Percentiles rank a stretch among this genome's conserved stretches.
Conservation (phyloP, 2,888 invertebrate species). For the Synanthedon tipuliformis region DNA sequence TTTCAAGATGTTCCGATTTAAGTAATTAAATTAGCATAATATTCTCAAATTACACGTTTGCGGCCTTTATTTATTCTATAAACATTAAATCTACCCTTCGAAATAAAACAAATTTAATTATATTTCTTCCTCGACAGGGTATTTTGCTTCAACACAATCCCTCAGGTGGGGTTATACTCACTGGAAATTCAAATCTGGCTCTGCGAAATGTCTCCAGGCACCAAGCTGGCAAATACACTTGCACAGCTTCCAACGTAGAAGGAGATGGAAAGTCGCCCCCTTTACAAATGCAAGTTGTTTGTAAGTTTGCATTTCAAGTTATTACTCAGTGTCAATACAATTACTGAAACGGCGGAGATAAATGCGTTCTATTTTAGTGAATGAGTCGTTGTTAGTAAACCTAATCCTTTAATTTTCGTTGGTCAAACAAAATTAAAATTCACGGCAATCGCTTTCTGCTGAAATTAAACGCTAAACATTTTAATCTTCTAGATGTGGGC, state of each 20-base stretch:
- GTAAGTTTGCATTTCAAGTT: conserved; percentile 72
- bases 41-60: background rate
- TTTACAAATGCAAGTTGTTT: conserved; percentile 88
- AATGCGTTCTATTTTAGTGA: too few species aligned
- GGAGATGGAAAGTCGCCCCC: conserved; percentile 88
- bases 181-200: conserved; percentile 80
- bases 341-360: background rate
- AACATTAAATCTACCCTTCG: background rate
- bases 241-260: conserved; percentile 91
- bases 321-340: too few species aligned
- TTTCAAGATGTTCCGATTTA: too few species aligned
- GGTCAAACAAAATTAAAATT: too few species aligned
- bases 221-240: conserved; percentile 89
- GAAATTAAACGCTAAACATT: too few species aligned
- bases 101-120: background rate
- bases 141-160: conserved; percentile 85
- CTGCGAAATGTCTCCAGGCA: conserved; percentile 82
- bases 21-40: too few species aligned
- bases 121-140: conserved; percentile 65
- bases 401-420: too few species aligned
- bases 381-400: too few species aligned
- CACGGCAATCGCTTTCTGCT: too few species aligned
- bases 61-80: background rate
- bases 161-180: conserved; percentile 84
- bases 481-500: too few species aligned